Percentiles rank a stretch among this genome's conserved stretches.
Evolutionary conservation across 2,797 vertebrate genomes (phyloP).

Genomic region (Cirrhinus mrigala): DNA sequence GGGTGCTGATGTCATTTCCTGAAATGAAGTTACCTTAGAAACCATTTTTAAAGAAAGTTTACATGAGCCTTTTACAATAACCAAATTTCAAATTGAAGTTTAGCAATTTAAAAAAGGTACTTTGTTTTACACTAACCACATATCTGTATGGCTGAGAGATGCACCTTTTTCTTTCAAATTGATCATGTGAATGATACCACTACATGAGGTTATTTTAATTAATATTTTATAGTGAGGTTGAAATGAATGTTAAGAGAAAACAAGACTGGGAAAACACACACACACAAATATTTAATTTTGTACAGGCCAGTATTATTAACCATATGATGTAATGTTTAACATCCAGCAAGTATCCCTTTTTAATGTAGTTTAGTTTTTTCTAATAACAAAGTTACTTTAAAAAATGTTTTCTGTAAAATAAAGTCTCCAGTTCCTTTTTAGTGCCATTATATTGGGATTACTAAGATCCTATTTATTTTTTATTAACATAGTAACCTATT

Average conservation of each 20-base stretch:
- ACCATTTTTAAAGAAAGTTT: not conserved
- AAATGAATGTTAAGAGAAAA: not conserved
- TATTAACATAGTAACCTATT: not conserved
- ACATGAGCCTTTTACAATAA: not conserved
- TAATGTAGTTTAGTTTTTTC: not conserved
- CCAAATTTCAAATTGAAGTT: too few species aligned
- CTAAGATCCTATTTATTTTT: not conserved
- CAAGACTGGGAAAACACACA: not conserved
- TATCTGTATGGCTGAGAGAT: not conserved
- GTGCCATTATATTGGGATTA: too few species aligned
- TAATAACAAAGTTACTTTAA: not conserved
- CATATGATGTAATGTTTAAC: not conserved
- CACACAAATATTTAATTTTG: not conserved
- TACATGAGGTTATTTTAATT: too few species aligned
- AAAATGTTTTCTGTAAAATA: too few species aligned
- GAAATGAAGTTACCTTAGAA: not conserved
- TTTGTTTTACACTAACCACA: not conserved
- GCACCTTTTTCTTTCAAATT: too few species aligned
- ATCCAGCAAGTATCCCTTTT: not conserved
- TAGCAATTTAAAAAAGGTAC: not conserved
- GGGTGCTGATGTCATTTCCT: constrained; percentile 42
- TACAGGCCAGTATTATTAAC: not conserved
- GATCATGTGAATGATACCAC: too few species aligned
- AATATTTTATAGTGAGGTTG: not conserved
- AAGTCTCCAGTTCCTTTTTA: too few species aligned